Evolutionary conservation across 2,113 vertebrate genomes (phyloP), one percentile per base, ranked within the genome.

Genomic region (Callipepla californica): DNA sequence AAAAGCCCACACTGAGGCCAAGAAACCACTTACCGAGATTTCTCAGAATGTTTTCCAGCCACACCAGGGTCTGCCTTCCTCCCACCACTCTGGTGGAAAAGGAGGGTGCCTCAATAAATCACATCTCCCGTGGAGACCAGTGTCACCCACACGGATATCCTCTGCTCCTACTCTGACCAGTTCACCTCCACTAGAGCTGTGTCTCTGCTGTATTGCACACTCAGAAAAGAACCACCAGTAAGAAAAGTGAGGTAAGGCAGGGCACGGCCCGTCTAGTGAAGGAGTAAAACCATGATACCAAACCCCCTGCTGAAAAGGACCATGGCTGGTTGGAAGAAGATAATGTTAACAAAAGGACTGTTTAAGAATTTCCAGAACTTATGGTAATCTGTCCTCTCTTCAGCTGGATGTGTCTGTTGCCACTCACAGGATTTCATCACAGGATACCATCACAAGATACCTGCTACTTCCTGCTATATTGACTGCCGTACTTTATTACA

Each of bases 21-120:
- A 92, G 50, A 96, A 93, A 93, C 36, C 79, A 87, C 81, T 95
- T 85, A 93, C 55, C 21, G 47, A 93, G 67, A 76, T 89, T 94
- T 87, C 55, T 85, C 32, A 69, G 53, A 92, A 89, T 9, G 7
- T 73, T 81, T 95, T 89, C 28, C 55, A 92, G 61, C 3, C 6
- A 40, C 1, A 10, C 21, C 62, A 59, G 72, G 67, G 47, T 91
- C 79, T 91, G 45, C 66, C 45, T 85, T 93, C 66, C 25, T 86
- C 77, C 84, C 45, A 59, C n/a, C 18, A 14, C 16, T 61, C 38
- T 0, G 0, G 7, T 47, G 62, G 75, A 58, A 80, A 81, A 57
- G 47, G 14, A 63, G 7, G 17, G 38, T 67, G 28, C 69, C 79
- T 89, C 50, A 47, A 62, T 87, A 82, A 85, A 82, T 89, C 50